Base-by-base conservation (phyloP, 2,113 vertebrate genomes). In the Oncorhynchus masou region DNA sequence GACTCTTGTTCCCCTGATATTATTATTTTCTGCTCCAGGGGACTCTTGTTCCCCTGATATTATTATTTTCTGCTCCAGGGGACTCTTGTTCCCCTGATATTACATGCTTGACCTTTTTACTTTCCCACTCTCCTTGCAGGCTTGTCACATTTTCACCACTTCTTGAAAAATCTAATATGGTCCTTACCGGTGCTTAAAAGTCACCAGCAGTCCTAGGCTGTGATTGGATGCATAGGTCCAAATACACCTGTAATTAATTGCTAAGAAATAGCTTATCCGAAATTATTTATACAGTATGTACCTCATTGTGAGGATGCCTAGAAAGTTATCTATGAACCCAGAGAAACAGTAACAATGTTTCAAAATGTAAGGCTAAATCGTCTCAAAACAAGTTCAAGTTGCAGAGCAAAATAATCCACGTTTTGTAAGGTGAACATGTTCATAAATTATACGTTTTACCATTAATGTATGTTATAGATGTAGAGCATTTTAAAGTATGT, bases 21-120 rank as follows among this genome's bases (percentile, higher is more conserved):
- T 81, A 83, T 68, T 81, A 0, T 4, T 34, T 34, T 34, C 87
- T 88, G 83, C 89, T 34, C 31, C 5, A 34, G 31, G 5, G 31
- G 31, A 8, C 34, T 2, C 6, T 39, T 39, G 31, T 34, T 34
- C 34, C 34, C 34, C 31, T 34, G 31, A 34, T 34, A 39, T 39
- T 39, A 39, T 39, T 91, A 78, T 9, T 9, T 39, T 39, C 87
- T 88, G 83, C 89, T 39, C 34, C 34, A 39, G 62, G 34, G 34
- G 2, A 39, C 34, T 9, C 6, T 39, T 39, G 34, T 39, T 39
- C 34, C 0, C 7, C 83, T 92, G 90, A 92, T 91, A 79, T 90
- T 90, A 88, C 89, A 88, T 87, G 85, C 81, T 89, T 88, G 90
- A 92, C 89, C 90, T 88, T 90, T 88, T 70, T 79, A 13, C 82